These are phyloP conservation scores for Ariopsis seemanni DNA, from an alignment of 2,113 vertebrate genomes.

Conservation along the genomic window DNA sequence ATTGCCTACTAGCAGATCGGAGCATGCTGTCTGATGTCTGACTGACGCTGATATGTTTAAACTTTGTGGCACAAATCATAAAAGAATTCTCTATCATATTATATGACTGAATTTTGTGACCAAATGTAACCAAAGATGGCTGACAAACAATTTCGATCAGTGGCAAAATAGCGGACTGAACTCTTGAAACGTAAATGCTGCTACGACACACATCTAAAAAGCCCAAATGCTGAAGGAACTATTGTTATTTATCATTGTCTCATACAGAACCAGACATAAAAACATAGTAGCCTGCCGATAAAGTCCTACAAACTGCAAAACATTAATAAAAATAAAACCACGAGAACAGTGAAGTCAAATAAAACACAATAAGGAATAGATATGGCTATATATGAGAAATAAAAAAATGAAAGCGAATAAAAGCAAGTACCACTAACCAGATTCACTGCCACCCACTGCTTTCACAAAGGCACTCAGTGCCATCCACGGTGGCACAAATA, in stretches of 20 bases:
- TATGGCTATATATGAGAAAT: not conserved
- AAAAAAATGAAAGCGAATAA: conserved; percentile 31
- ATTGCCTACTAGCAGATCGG: too few relatives aligned
- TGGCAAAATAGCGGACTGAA: not conserved
- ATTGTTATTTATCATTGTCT: not conserved
- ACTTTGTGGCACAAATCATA: too few relatives aligned
- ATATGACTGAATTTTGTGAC: too few relatives aligned
- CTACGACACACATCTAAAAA: not conserved
- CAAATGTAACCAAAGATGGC: not conserved
- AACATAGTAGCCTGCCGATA: not conserved
- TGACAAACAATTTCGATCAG: not conserved
- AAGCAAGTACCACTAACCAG: conserved; percentile 49
- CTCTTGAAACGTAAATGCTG: not conserved
- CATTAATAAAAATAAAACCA: not conserved
- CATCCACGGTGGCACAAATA: conserved; percentile 69
- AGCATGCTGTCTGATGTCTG: too few relatives aligned
- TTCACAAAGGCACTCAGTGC: conserved; percentile 60
- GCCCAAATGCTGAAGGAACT: not conserved
- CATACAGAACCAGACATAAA: not conserved
- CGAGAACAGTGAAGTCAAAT: not conserved
- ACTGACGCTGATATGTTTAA: too few relatives aligned
- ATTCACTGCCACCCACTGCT: conserved; percentile 54
- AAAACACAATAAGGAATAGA: not conserved
- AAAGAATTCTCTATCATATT: too few relatives aligned
- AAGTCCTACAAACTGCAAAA: not conserved